Evolutionary conservation across 2,797 vertebrate species (phyloP).

Genomic region (Crenuchus spilurus): DNA sequence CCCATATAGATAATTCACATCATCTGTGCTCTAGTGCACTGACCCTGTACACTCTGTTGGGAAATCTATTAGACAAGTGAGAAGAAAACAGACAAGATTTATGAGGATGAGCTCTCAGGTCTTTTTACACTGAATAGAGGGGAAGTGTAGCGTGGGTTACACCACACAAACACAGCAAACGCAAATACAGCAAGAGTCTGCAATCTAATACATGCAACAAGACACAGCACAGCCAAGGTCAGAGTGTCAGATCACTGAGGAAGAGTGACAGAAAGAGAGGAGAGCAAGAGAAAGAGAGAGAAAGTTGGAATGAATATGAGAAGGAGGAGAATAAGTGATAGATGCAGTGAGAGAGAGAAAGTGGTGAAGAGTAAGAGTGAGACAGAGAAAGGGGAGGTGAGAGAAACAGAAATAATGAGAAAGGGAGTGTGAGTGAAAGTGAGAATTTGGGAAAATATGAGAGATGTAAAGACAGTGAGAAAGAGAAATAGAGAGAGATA

Average conservation of each 20-base stretch:
- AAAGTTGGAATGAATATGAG: conserved; percentile 7
- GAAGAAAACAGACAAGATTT: conserved; percentile 45
- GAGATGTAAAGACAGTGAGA: too few relatives aligned
- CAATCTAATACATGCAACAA: conserved; percentile 8
- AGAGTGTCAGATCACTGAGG: too few relatives aligned
- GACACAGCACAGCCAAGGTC: neutral
- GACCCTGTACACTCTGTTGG: conserved; percentile 28
- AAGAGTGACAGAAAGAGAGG: too few relatives aligned
- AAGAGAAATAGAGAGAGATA: too few relatives aligned
- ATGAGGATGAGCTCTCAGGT: conserved; percentile 20
- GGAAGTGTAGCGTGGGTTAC: conserved; percentile 13
- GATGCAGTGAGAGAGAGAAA: conserved; percentile 9
- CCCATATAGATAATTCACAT: conserved; percentile 29
- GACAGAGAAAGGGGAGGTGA: too few relatives aligned
- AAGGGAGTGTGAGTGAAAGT: too few relatives aligned
- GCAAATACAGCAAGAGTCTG: conserved; percentile 40
- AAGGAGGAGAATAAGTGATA: conserved; percentile 18
- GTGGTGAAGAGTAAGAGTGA: neutral
- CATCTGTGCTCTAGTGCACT: conserved; percentile 35
- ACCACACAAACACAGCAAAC: conserved; percentile 30
- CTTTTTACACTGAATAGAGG: conserved; percentile 20
- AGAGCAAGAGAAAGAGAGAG: neutral
- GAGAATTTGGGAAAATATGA: too few relatives aligned
- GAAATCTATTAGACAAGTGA: conserved; percentile 46
- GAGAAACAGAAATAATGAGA: too few relatives aligned